These are phyloP conservation scores for Siniperca knerii DNA, from an alignment of 2,113 vertebrate genomes.

Conservation along the genomic window DNA sequence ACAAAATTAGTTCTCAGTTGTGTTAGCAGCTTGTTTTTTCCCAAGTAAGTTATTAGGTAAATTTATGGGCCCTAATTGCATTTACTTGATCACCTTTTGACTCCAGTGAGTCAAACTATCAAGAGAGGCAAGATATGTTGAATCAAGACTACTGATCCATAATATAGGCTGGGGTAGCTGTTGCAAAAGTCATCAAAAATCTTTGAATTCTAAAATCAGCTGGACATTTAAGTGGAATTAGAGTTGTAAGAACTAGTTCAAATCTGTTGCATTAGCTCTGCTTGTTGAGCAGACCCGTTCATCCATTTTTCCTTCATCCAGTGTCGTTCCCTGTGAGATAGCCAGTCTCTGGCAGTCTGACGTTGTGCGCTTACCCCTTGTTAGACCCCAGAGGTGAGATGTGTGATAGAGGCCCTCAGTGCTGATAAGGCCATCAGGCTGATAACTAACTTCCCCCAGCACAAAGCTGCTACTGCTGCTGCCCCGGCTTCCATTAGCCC, in stretches of 20 bases:
- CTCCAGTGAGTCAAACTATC: background rate
- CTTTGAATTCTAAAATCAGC: background rate
- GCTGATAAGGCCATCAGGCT: constrained; percentile 79
- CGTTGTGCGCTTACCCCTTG: constrained; percentile 68
- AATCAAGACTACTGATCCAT: background rate
- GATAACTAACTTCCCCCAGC: constrained; percentile 68
- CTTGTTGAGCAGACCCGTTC: constrained; percentile 8
- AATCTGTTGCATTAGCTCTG: constrained; percentile 18
- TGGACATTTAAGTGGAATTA: background rate
- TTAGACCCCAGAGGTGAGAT: constrained; percentile 79
- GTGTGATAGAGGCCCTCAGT: constrained; percentile 72
- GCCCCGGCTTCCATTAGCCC: constrained; percentile 72
- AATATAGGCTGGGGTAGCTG: background rate
- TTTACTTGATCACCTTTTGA: constrained; percentile 6
- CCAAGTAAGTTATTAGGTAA: background rate
- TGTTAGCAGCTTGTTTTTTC: constrained; percentile 6
- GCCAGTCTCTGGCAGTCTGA: constrained; percentile 49
- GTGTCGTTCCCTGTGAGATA: constrained; percentile 59
- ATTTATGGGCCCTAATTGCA: background rate
- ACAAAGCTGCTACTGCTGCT: constrained; percentile 60
- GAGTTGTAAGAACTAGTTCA: constrained; percentile 13
- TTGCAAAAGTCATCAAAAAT: background rate
- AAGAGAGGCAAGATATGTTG: background rate
- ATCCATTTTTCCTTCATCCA: constrained; percentile 40
- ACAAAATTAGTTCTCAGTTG: constrained; percentile 3